phyloP scores from a whole-genome alignment of 2,888 invertebrate genomes.

The Cerastis rubricosa region DNA sequence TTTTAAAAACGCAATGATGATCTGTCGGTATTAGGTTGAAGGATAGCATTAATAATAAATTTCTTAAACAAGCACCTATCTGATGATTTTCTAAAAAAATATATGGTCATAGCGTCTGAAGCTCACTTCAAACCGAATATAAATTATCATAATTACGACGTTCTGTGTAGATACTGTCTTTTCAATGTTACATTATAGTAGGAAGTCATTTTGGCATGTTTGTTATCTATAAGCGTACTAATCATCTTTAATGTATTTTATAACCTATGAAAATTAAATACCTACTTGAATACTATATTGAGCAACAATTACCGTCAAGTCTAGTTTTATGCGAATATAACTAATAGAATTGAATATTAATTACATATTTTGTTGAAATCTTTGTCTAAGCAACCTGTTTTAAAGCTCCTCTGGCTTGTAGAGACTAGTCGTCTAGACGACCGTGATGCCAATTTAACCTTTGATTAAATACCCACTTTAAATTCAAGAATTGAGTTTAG shows the following conservation, averaged over 20 bases:
- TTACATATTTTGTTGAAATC: constrained; percentile 12
- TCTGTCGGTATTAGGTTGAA: constrained; percentile 19
- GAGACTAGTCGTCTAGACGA: constrained; percentile 26
- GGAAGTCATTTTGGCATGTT: constrained; percentile 22
- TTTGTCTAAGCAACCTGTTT: constrained; percentile 32
- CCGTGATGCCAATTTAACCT: constrained; percentile 53
- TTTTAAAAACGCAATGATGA: constrained; percentile 13
- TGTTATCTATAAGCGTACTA: neutral
- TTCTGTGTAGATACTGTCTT: constrained; percentile 22
- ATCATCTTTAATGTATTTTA: neutral
- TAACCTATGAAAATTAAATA: constrained; percentile 6
- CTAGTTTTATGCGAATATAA: neutral
- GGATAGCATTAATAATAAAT: constrained; percentile 7
- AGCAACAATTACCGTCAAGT: neutral
- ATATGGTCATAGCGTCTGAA: neutral
- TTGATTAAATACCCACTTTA: constrained; percentile 30
- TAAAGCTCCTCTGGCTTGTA: constrained; percentile 13
- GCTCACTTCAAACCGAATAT: constrained; percentile 18
- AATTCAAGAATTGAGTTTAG: constrained; percentile 11
- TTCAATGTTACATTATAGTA: constrained; percentile 18
- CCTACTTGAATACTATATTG: neutral
- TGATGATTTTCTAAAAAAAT: neutral
- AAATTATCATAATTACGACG: constrained; percentile 33
- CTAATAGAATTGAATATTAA: constrained; percentile 20
- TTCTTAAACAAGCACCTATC: neutral